These are phyloP conservation scores for Mythimna vitellina DNA, from an alignment of 2,888 invertebrate genomes.

Conservation along the genomic window DNA sequence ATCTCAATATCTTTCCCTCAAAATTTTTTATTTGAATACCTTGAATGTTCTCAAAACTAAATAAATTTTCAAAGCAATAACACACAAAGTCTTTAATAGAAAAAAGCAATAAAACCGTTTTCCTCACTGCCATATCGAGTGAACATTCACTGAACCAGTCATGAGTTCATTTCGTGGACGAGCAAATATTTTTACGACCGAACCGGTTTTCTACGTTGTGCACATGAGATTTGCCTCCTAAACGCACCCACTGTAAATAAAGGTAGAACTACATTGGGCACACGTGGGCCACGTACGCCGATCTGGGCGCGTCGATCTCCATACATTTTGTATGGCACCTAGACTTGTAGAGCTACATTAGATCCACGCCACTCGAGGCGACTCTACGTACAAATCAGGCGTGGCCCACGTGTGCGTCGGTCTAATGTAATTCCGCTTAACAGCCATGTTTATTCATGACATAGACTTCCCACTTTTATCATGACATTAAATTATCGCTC, in stretches of 20 bases:
- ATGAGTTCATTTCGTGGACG: constrained; percentile 5
- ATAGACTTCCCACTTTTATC: neutral
- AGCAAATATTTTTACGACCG: constrained; percentile 1
- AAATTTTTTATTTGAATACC: neutral
- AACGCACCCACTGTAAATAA: neutral
- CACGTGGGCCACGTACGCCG: no score
- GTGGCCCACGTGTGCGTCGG: no score
- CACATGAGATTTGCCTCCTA: neutral
- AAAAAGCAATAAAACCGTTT: neutral
- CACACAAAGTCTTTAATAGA: neutral
- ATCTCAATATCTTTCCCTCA: no score
- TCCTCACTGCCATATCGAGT: neutral
- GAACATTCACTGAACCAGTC: constrained; percentile 20
- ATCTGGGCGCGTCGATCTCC: no score
- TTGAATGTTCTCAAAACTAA: neutral
- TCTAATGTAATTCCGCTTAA: no score
- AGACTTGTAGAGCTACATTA: no score
- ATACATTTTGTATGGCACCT: no score
- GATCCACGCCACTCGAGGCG: no score
- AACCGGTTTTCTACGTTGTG: neutral
- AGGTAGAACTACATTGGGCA: no score
- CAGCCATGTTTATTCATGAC: neutral
- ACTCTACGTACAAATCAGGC: no score
- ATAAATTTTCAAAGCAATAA: neutral
- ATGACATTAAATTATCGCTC: constrained; percentile 9